These are phyloP conservation scores for Rambutsinella grinnellia DNA, from an alignment of 2,888 invertebrate genomes.

Conservation along the genomic window DNA sequence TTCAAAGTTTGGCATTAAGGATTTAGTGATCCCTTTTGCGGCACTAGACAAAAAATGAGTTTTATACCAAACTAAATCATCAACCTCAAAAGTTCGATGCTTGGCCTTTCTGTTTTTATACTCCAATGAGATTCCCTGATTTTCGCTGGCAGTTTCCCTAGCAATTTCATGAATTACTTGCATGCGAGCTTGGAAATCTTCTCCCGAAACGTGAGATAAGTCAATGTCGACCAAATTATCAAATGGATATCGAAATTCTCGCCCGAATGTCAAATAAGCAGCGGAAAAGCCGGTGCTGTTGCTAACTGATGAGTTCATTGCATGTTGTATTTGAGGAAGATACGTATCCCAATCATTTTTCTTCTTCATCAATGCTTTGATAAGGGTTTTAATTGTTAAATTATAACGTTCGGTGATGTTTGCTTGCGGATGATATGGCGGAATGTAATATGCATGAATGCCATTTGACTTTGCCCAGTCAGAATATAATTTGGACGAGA, in stretches of 20 bases:
- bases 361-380: not conserved
- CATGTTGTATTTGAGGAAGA: conserved; percentile 40
- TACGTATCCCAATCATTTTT: conserved; percentile 40
- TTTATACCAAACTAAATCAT: conserved; percentile 28
- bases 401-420: conserved; percentile 39
- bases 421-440: conserved; percentile 37
- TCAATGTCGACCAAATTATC: conserved; percentile 27
- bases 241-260: conserved; percentile 45
- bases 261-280: conserved; percentile 43
- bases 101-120: conserved; percentile 15
- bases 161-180: not conserved
- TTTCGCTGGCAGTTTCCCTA: not conserved
- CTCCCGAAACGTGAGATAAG: not conserved
- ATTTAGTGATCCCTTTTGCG: conserved; percentile 28
- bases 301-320: conserved; percentile 24
- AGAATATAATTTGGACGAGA: conserved; percentile 15
- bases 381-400: conserved; percentile 26
- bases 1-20: conserved; percentile 16
- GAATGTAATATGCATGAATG: conserved; percentile 24
- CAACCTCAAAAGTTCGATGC: conserved; percentile 1
- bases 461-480: conserved; percentile 25
- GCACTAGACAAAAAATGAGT: conserved; percentile 36
- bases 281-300: conserved; percentile 43
- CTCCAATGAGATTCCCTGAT: not conserved
- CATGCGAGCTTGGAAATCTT: not conserved